These are phyloP conservation scores for Pristionchus arcanus DNA, from an alignment of 2,888 invertebrate genomes.

Conservation along the genomic window DNA sequence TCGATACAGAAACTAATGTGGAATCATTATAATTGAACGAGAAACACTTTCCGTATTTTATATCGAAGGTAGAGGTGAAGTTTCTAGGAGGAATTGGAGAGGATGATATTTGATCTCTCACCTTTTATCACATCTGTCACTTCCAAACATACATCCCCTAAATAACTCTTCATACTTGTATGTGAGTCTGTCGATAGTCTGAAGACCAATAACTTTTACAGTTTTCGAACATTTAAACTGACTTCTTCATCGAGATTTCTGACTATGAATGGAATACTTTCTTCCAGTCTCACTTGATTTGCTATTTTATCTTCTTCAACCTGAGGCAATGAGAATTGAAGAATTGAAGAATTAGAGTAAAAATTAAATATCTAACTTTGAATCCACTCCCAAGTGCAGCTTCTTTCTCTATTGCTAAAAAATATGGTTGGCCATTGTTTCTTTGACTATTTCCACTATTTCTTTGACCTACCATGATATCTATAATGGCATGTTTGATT, in stretches of 20 bases:
- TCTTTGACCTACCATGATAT: conserved; percentile 36
- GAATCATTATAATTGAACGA: conserved; percentile 33
- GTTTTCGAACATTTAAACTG: not conserved
- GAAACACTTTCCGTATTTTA: conserved; percentile 51
- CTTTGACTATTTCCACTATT: too few relatives aligned
- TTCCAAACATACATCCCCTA: conserved; percentile 21
- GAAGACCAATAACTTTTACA: not conserved
- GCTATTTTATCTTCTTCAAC: conserved; percentile 49
- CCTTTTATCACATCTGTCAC: not conserved
- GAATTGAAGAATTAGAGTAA: not conserved
- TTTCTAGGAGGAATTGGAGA: not conserved
- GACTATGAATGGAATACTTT: conserved; percentile 39
- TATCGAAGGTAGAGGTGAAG: conserved; percentile 39
- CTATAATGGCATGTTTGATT: conserved; percentile 50
- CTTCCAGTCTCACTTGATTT: conserved; percentile 44
- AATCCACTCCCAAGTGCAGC: conserved; percentile 44
- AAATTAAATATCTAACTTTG: not conserved
- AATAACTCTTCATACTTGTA: conserved; percentile 42
- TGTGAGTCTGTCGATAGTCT: not conserved
- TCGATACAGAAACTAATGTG: not conserved
- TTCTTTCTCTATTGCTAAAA: conserved; percentile 31
- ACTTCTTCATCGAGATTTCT: conserved; percentile 32
- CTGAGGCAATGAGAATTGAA: not conserved
- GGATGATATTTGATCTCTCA: not conserved
- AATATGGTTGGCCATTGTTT: not conserved